These are phyloP conservation scores for Tarsius wallacei DNA, from an alignment of 2,797 vertebrate genomes.

Conservation along the genomic window DNA sequence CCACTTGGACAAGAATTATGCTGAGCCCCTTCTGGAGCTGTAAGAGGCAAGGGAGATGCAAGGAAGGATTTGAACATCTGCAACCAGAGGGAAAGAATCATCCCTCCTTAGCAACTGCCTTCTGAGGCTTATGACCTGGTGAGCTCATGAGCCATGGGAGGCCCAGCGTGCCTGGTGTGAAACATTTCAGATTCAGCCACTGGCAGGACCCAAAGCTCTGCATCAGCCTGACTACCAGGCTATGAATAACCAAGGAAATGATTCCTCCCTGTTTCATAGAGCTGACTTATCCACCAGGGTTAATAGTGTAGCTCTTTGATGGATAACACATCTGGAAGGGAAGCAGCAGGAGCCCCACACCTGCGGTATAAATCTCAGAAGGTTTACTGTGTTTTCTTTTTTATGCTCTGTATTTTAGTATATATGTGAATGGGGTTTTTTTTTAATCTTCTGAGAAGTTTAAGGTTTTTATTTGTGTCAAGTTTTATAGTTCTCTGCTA, in stretches of 20 bases:
- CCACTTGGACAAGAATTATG: neutral
- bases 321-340: constrained; percentile 50
- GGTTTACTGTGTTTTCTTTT: neutral
- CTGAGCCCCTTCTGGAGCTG: neutral
- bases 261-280: constrained; percentile 5
- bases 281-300: constrained; percentile 29
- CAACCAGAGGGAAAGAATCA: neutral
- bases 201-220: neutral
- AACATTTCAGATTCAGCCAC: neutral
- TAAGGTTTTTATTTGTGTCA: constrained; percentile 17
- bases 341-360: constrained; percentile 47
- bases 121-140: neutral
- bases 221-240: neutral
- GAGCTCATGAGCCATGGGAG: neutral
- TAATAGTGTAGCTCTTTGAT: constrained; percentile 74
- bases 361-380: constrained; percentile 58
- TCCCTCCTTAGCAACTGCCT: neutral
- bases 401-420: neutral
- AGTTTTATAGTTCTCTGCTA: neutral
- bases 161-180: neutral
- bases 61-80: neutral
- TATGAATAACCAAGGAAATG: neutral
- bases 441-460: neutral
- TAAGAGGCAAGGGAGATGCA: neutral
- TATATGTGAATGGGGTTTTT: neutral